Base-by-base conservation (phyloP, 1,140 invertebrate species). In the Euglossa dilemma region DNA sequence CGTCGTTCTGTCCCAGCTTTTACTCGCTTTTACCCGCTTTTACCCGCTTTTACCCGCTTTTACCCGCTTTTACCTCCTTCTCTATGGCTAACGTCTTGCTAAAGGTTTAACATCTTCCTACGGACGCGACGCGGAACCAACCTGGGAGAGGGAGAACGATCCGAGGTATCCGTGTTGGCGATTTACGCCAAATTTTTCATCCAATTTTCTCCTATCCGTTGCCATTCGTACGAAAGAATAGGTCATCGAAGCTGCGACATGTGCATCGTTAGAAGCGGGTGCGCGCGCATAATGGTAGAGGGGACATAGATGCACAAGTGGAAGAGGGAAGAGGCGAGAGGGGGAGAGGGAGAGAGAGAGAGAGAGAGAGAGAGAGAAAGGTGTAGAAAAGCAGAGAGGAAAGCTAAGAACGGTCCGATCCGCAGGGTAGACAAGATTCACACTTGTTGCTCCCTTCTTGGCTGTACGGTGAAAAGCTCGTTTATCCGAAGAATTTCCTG, bases 401-500 rank as follows among this genome's bases (percentile, higher is more conserved):
- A 72, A 76, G 80, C 57, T 76, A 77, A 67, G 73, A 77, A 82
- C 54, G 50, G 52, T 71, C 80, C 69, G 85, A 75, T 85, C 56
- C 80, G 61, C 54, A 85, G 70, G 80, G 71, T 84, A 57, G 75
- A 83, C 81, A 73, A 82, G 85, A 89, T 87, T 82, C 80, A 83
- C 90, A 91, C 90, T 91, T 91, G 90, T 91, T 91, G 91, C 90
- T 91, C 79, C 83, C 78, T 82, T 72, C 87, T 86, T 87, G 80
- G 77, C 70, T 67, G 74, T 66, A 79, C 77, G 50, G 63, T 61
- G 80, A 84, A 87, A 84, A 87, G 77, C 86, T 80, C 77, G 85
- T 67, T 79, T 87, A 87, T 70, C 52, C 76, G 67, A 77, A 72
- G 72, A 87, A 83, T 88, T 84, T 83, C 73, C 71, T 81, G 69